Evolutionary conservation across 2,113 vertebrate species (phyloP).

Genomic region (Heloderma charlesbogerti): DNA sequence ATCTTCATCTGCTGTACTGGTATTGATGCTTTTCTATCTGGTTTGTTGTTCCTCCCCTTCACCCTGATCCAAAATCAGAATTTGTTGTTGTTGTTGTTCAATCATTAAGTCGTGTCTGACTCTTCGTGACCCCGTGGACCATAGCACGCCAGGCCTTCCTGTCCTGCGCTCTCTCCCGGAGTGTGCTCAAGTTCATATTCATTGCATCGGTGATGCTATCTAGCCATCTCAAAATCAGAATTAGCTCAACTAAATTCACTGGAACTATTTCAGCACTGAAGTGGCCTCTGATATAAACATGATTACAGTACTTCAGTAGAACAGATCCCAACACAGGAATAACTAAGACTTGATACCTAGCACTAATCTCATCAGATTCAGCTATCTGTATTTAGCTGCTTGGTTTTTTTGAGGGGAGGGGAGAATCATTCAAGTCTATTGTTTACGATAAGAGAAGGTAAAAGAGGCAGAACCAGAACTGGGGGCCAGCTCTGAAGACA

Average conservation of each 20-base stretch:
- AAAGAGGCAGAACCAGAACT: not conserved
- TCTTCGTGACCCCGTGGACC: too few relatives aligned
- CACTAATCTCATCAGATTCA: not conserved
- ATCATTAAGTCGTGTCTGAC: too few relatives aligned
- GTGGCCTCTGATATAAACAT: not conserved
- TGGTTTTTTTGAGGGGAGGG: not conserved
- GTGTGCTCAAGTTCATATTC: too few relatives aligned
- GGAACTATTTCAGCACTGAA: not conserved
- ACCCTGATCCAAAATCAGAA: not conserved
- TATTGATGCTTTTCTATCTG: not conserved
- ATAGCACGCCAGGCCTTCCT: too few relatives aligned
- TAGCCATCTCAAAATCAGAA: constrained; percentile 14
- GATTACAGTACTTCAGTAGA: not conserved
- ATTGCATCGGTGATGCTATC: too few relatives aligned
- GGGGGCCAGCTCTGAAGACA: not conserved
- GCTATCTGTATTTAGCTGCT: not conserved
- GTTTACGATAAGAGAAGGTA: not conserved
- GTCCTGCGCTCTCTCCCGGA: too few relatives aligned
- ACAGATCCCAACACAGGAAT: not conserved
- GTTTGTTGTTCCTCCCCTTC: not conserved
- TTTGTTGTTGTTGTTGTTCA: too few relatives aligned
- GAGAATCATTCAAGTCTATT: not conserved
- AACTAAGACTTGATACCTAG: not conserved
- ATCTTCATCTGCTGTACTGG: not conserved
- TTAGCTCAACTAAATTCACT: not conserved